Conservation (phyloP, 2,888 invertebrate species). For the Drosophila heteroneura region DNA sequence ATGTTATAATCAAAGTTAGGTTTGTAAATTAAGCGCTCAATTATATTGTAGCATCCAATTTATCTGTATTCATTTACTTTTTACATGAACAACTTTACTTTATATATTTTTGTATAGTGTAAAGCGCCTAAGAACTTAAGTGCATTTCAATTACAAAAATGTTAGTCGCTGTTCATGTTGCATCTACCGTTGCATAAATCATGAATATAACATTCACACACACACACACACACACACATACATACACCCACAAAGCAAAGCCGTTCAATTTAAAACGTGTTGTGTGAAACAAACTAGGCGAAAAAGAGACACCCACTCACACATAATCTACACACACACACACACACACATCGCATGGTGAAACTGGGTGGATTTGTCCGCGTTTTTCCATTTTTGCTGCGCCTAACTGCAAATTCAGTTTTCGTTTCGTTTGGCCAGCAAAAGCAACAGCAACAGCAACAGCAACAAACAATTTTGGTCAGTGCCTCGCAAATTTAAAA, state of each 20-base stretch:
- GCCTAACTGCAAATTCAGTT: conserved; percentile 59
- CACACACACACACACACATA: conserved; percentile 1
- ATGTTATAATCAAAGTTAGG: neutral
- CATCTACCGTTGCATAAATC: conserved; percentile 68
- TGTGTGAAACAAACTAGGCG: conserved; percentile 54
- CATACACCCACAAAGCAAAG: conserved; percentile 37
- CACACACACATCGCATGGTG: neutral
- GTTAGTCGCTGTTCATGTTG: conserved; percentile 21
- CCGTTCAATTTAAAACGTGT: conserved; percentile 75
- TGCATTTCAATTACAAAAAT: conserved; percentile 74
- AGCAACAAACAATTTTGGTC: conserved; percentile 47
- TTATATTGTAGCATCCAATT: neutral
- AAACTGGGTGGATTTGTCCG: conserved; percentile 39
- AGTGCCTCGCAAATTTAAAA: conserved; percentile 70
- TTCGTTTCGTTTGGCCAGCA: conserved; percentile 35
- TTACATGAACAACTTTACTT: neutral
- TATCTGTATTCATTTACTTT: neutral
- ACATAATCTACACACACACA: neutral
- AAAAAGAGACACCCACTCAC: conserved; percentile 17
- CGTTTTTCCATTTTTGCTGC: conserved; percentile 45
- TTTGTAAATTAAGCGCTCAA: neutral
- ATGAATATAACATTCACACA: conserved; percentile 34
- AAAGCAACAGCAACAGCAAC: conserved; percentile 13
- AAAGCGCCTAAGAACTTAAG: conserved; percentile 65
- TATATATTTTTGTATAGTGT: neutral